Conservation (phyloP, 1,140 invertebrate genomes). For the Glossosoma conforme region DNA sequence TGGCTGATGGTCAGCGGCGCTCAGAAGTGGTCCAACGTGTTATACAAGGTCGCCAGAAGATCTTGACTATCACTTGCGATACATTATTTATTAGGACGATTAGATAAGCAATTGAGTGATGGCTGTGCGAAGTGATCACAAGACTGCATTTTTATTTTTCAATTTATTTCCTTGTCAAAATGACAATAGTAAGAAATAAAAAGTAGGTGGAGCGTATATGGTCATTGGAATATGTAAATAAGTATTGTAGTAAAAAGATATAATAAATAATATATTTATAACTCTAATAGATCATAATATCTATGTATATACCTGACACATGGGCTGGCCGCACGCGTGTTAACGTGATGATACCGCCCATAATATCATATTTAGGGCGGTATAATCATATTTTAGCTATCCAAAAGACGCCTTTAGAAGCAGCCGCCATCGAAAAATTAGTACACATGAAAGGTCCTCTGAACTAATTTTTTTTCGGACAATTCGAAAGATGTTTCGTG, state of each 20-base stretch:
- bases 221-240: background rate
- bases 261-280: too few species aligned
- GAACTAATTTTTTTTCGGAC: too few species aligned
- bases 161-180: background rate
- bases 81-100: slow-evolving; percentile 2
- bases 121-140: background rate
- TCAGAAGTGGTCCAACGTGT: slow-evolving; percentile 16
- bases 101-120: background rate
- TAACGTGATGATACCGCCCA: too few species aligned
- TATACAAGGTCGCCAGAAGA: slow-evolving; percentile 12
- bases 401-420: too few species aligned
- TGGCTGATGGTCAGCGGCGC: background rate
- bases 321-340: too few species aligned
- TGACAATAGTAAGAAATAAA: background rate
- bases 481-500: too few species aligned
- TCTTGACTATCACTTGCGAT: slow-evolving; percentile 1
- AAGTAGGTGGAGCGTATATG: background rate
- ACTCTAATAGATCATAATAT: too few species aligned
- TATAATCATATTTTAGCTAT: too few species aligned
- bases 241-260: slow-evolving; percentile 1
- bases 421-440: too few species aligned
- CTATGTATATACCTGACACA: too few species aligned
- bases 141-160: background rate
- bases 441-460: too few species aligned
- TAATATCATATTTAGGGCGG: too few species aligned